phyloP scores from a whole-genome alignment of 2,797 vertebrate genomes.

The Sebastes miniatus region DNA sequence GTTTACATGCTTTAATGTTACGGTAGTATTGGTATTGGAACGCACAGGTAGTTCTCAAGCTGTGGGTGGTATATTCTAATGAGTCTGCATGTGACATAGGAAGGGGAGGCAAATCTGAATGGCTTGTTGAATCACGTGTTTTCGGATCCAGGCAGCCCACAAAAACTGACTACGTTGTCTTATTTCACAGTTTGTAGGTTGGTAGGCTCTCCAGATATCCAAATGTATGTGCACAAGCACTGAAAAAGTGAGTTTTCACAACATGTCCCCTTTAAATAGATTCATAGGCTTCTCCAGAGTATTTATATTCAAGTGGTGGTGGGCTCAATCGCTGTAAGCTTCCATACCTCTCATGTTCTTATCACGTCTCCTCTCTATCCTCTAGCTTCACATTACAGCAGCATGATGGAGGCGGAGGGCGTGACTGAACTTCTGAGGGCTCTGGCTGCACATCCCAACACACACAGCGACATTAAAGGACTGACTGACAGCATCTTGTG shows the following conservation, averaged over 20 bases:
- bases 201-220: not conserved
- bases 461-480: constrained; percentile 85
- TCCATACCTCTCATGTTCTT: not conserved
- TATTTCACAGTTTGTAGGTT: no score
- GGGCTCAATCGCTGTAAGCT: not conserved
- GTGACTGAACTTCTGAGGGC: constrained; percentile 86
- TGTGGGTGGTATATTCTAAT: no score
- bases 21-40: no score
- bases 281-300: not conserved
- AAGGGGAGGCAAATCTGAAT: no score
- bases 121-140: no score
- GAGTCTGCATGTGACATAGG: no score
- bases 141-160: no score
- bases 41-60: no score
- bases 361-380: constrained; percentile 9
- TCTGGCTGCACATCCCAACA: constrained; percentile 85
- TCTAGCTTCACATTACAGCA: constrained; percentile 88
- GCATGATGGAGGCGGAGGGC: constrained; percentile 90
- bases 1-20: no score
- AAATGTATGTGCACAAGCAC: not conserved
- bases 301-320: not conserved
- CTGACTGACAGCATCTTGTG: constrained; percentile 86
- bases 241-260: not conserved
- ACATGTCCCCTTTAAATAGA: not conserved
- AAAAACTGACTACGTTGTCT: no score